Evolutionary conservation across 2,888 invertebrate genomes (phyloP).

Genomic region (Melikaiella ostensackeni): DNA sequence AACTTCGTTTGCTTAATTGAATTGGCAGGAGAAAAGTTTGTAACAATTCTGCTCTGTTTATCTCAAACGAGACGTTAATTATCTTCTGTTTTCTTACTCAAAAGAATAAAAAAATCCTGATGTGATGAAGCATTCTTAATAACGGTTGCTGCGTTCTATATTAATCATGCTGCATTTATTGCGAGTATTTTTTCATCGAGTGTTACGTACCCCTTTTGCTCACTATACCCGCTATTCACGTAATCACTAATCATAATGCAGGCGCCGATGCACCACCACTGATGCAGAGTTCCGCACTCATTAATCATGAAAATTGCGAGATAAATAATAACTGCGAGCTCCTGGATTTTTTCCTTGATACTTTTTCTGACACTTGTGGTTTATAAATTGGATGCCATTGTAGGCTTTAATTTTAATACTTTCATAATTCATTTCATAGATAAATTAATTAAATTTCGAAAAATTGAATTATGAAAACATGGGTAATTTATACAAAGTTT

Average conservation of each 20-base stretch:
- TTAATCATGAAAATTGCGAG: constrained; percentile 19
- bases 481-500: too few species aligned
- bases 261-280: too few species aligned
- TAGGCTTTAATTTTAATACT: too few species aligned
- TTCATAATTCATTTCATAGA: too few species aligned
- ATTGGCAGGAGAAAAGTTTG: too few species aligned
- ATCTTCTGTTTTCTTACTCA: neutral
- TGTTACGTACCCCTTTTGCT: neutral
- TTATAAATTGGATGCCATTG: neutral
- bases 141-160: neutral
- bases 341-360: neutral
- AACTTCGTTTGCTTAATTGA: neutral
- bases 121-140: neutral
- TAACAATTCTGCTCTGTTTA: too few species aligned
- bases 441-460: too few species aligned
- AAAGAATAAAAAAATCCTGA: neutral
- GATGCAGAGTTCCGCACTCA: neutral
- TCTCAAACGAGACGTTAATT: too few species aligned
- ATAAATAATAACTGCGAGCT: neutral
- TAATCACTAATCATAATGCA: constrained; percentile 17
- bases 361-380: neutral
- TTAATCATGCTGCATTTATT: constrained; percentile 9
- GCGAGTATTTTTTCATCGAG: neutral
- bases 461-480: too few species aligned
- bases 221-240: neutral